Percentiles rank a stretch among this genome's conserved stretches.
Conservation (phyloP, 2,888 invertebrate species). For the Caradrina clavipalpis region DNA sequence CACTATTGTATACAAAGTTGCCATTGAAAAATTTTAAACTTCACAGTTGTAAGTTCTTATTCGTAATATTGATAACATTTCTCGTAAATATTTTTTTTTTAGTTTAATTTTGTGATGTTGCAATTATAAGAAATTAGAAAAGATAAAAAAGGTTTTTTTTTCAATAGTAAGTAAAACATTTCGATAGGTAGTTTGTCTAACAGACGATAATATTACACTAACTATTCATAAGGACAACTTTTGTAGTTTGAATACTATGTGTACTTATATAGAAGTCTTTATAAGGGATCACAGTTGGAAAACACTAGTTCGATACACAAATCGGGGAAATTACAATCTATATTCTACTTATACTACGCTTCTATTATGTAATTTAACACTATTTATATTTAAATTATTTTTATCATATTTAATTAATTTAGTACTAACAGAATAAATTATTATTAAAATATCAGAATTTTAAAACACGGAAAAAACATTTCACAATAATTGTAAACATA, state of each 20-base stretch:
- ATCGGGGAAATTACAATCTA: constrained; percentile 74
- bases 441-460: constrained; percentile 17
- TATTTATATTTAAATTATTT: constrained; percentile 40
- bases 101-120: constrained; percentile 7
- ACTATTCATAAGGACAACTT: constrained; percentile 73
- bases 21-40: constrained; percentile 15
- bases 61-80: constrained; percentile 21
- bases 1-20: constrained; percentile 20
- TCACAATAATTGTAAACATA: constrained; percentile 22
- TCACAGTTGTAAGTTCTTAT: constrained; percentile 8
- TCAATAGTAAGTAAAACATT: constrained; percentile 35
- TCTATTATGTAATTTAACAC: constrained; percentile 38
- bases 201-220: constrained; percentile 60
- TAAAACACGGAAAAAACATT: constrained; percentile 8
- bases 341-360: constrained; percentile 54
- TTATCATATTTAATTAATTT: constrained; percentile 19
- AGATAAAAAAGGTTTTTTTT: constrained; percentile 24
- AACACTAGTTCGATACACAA: constrained; percentile 86
- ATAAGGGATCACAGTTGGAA: constrained; percentile 91
- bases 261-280: constrained; percentile 90
- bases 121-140: constrained; percentile 37
- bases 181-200: constrained; percentile 50
- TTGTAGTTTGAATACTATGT: constrained; percentile 70
- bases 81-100: not conserved
- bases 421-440: constrained; percentile 15